These are phyloP conservation scores for Melieria picta DNA, from an alignment of 2,888 invertebrate genomes.

Conservation along the genomic window DNA sequence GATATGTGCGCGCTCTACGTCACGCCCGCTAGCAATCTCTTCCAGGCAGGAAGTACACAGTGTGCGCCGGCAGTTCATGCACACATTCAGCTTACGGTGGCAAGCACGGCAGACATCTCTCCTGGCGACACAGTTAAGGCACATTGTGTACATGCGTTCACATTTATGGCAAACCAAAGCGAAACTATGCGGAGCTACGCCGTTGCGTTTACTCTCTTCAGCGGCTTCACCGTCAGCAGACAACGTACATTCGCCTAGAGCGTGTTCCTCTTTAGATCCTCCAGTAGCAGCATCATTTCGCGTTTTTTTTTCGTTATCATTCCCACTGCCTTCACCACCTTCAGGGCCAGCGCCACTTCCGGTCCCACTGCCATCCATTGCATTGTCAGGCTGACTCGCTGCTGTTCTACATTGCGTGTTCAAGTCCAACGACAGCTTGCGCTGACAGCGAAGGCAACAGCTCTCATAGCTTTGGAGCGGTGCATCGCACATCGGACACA, in stretches of 20 bases:
- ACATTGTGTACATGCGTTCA: constrained; percentile 57
- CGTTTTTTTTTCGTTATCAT: neutral
- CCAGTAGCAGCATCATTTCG: neutral
- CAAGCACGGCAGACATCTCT: constrained; percentile 57
- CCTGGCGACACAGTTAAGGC: constrained; percentile 54
- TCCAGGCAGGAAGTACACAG: constrained; percentile 60
- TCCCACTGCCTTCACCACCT: neutral
- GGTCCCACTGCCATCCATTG: no score
- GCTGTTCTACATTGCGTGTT: constrained; percentile 29
- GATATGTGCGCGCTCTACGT: constrained; percentile 51
- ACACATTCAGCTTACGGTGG: constrained; percentile 59
- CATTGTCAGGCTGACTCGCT: neutral
- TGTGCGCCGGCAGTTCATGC: constrained; percentile 58
- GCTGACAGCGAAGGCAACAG: constrained; percentile 60
- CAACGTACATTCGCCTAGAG: neutral
- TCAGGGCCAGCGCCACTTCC: neutral
- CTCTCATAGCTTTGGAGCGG: constrained; percentile 58
- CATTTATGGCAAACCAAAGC: constrained; percentile 59
- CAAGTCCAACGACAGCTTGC: constrained; percentile 52
- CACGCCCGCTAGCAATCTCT: constrained; percentile 55
- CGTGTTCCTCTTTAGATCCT: neutral
- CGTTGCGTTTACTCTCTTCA: neutral
- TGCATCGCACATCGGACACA: constrained; percentile 60
- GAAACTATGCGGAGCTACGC: constrained; percentile 46
- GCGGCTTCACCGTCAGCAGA: constrained; percentile 8